Evolutionary conservation across 2,797 vertebrate species (phyloP), one percentile per base, ranked within the genome.

Genomic region (Choloepus didactylus): DNA sequence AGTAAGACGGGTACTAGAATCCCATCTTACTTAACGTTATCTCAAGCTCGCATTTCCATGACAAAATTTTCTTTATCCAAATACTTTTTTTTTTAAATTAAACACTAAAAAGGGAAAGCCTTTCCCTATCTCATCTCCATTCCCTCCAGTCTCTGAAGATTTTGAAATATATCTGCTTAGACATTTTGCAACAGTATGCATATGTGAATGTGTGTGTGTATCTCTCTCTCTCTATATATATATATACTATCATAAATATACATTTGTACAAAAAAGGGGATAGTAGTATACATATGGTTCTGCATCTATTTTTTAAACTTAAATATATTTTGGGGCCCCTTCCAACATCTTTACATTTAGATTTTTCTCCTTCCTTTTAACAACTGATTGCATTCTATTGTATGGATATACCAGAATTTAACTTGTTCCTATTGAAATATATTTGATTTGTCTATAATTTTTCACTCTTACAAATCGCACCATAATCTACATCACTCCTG

Each of bases 331-430:
- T 70, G 66, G 15, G 60, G 46, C 29, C n/a, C 23, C 31, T 18
- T 80, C 73, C 69, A 49, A 69, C 82, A 15, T 72, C 16, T 83
- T 3, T 56, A 56, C 31, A 87, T 49, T 96, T 79, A 79, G 18
- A 83, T 83, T 95, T 66, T 49, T 29, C 25, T 73, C 35, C 62
- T 62, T 90, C 38, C 89, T 91, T 89, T 54, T 87, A 91, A 77
- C 9, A 92, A 89, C 6, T 59, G 16, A n/a, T 18, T 44, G 1
- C 0, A 70, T 60, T 35, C 59, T 9, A 77, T 1, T 35, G 49
- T 77, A 79, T 27, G 12, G 31, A 46, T 5, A 69, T 25, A 87
- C 9, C 66, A 84, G n/a, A 76, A 76, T 60, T 77, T 79, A 8
- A 87, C 77, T 91, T 79, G 82, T 76, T 21, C 23, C 31, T 72